phyloP scores from a whole-genome alignment of 2,797 vertebrate species.

The Notamacropus eugenii region DNA sequence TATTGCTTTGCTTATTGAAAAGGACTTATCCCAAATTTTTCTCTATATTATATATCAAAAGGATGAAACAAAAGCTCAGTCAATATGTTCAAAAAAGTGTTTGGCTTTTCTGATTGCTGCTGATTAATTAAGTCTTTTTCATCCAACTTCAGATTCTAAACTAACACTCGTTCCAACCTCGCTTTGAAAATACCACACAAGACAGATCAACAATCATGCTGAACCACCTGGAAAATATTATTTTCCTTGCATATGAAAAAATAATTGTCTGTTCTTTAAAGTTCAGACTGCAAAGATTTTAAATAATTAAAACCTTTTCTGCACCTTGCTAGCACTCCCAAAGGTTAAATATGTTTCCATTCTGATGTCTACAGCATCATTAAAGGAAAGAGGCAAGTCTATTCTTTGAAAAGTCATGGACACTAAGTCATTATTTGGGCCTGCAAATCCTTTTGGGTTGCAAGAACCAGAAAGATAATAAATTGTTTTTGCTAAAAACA shows the following conservation, averaged over 20 bases:
- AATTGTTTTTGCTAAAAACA: constrained; percentile 90
- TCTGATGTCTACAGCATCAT: constrained; percentile 73
- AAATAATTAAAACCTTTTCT: constrained; percentile 83
- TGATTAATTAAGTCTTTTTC: constrained; percentile 72
- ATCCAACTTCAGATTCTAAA: constrained; percentile 55
- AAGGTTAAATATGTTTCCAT: constrained; percentile 82
- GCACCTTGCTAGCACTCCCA: constrained; percentile 74
- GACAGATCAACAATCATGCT: constrained; percentile 61
- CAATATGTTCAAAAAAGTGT: constrained; percentile 43
- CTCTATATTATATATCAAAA: neutral
- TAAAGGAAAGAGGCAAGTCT: constrained; percentile 79
- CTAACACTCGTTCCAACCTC: constrained; percentile 62
- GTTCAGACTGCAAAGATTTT: constrained; percentile 79
- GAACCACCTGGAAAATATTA: constrained; percentile 81
- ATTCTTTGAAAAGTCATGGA: constrained; percentile 80
- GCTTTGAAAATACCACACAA: constrained; percentile 29
- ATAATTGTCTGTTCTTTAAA: constrained; percentile 76
- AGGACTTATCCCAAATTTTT: neutral
- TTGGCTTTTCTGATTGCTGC: constrained; percentile 62
- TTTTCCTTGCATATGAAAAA: constrained; percentile 67
- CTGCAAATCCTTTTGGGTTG: constrained; percentile 82
- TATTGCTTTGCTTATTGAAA: constrained; percentile 1
- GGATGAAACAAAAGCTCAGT: constrained; percentile 30
- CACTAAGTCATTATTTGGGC: constrained; percentile 81
- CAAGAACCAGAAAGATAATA: constrained; percentile 91